phyloP scores from a whole-genome alignment of 2,888 invertebrate genomes.

The Apantesis nais region DNA sequence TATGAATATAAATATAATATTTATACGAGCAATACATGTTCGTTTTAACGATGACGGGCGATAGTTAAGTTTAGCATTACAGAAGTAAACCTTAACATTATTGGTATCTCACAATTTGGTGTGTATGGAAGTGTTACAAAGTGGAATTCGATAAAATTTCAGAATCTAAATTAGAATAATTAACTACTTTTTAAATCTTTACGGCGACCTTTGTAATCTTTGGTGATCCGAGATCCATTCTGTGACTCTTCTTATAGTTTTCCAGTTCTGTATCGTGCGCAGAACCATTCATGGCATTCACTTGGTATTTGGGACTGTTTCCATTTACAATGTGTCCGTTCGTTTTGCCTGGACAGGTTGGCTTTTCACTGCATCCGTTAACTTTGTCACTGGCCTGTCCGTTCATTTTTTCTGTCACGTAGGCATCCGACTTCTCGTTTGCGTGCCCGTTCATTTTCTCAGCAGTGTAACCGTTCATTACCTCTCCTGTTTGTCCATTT shows the following conservation, averaged over 20 bases:
- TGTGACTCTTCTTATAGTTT: conserved; percentile 60
- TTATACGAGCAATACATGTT: conserved; percentile 45
- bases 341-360: conserved; percentile 48
- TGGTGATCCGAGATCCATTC: conserved; percentile 76
- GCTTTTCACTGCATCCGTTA: conserved; percentile 40
- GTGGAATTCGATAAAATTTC: conserved; percentile 74
- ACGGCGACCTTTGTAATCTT: conserved; percentile 82
- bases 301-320: conserved; percentile 45
- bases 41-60: conserved; percentile 44
- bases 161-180: conserved; percentile 59
- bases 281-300: conserved; percentile 46
- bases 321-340: conserved; percentile 51
- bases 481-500: conserved; percentile 40
- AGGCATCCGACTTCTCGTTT: conserved; percentile 10
- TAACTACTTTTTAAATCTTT: conserved; percentile 66
- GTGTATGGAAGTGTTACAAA: conserved; percentile 69
- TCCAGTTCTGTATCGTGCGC: conserved; percentile 53
- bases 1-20: conserved; percentile 56
- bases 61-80: conserved; percentile 46
- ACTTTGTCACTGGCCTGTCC: conserved; percentile 23
- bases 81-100: conserved; percentile 50
- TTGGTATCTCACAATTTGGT: conserved; percentile 59
- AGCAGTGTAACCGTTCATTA: conserved; percentile 48
- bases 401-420: conserved; percentile 19
- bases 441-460: conserved; percentile 50